Evolutionary conservation across 2,888 invertebrate species (phyloP), one percentile per base, ranked within the genome.

Genomic region (Kuschelorhynchus macadamiae): DNA sequence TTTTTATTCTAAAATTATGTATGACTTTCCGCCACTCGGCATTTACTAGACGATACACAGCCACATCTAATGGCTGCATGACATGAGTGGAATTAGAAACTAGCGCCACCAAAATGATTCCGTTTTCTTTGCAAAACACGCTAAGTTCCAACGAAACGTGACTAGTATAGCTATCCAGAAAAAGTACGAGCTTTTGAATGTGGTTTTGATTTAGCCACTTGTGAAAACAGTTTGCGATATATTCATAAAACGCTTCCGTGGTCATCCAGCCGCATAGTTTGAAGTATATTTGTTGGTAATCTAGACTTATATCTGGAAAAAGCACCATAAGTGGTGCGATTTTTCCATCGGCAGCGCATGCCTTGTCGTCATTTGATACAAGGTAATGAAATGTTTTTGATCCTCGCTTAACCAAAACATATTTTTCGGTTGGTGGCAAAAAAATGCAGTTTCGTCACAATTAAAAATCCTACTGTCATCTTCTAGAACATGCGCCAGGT

Each of bases 181-280:
- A 62, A 20, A 62, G 47, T 12, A 67, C n/a, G 21, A 46, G 18
- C 7, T 25, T 20, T 17, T 17, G 16, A 49, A 44, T 50, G 16
- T 60, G 44, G 18, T 69, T 25, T 16, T 53, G 14, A 18, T 33
- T 41, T 20, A 69, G 21, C 71, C 71, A 65, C 0, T 60, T 78
- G 67, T 78, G 64, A 73, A 83, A 82, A 20, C 81, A 71, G 71
- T 82, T 81, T 4, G 78, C 74, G 4, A 83, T 76, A 68, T 78
- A 83, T 72, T 84, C 80, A 69, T 72, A 82, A 74, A 84, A 83
- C 2, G 75, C 77, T 71, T 79, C 79, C 1, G 76, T 71, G 7
- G 79, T 83, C 82, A 81, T 85, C 85, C 84, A 84, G 4, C 83
- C 83, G 53, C 71, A 79, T n/a, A 84, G 56, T 1, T 49, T 42